Conservation (phyloP, 1,140 invertebrate genomes). For the Cyrtorhinus lividipennis region DNA sequence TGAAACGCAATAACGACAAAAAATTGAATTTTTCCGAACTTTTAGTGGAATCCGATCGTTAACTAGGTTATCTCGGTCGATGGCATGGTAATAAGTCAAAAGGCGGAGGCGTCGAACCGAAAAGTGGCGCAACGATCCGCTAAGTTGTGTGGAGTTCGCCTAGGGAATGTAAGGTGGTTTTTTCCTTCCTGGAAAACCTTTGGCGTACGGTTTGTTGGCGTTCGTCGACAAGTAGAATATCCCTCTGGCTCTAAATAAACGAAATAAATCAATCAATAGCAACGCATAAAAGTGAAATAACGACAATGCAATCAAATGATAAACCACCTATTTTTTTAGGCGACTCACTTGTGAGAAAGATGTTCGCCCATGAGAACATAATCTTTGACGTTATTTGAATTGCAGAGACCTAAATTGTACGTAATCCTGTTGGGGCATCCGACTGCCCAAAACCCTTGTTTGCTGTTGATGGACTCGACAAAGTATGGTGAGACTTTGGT, state of each 20-base stretch:
- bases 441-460: constrained; percentile 62
- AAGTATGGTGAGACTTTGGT: constrained; percentile 78
- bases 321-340: not conserved
- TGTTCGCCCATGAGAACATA: constrained; percentile 74
- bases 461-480: constrained; percentile 67
- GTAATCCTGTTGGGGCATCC: constrained; percentile 63
- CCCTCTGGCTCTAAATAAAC: constrained; percentile 62
- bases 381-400: constrained; percentile 49
- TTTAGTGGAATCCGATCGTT: no score
- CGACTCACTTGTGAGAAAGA: constrained; percentile 46
- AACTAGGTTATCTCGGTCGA: no score
- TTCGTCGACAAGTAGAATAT: constrained; percentile 74
- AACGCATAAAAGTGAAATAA: not conserved
- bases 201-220: constrained; percentile 63
- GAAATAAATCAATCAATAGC: constrained; percentile 26
- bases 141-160: no score
- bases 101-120: no score
- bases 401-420: constrained; percentile 66
- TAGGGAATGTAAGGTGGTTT: constrained; percentile 18
- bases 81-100: no score
- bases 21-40: no score
- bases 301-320: not conserved
- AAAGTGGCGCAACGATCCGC: no score
- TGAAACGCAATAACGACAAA: no score
- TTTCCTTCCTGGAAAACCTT: constrained; percentile 51